Evolutionary conservation across 2,888 invertebrate species (phyloP).

Genomic region (Erebia epiphron): DNA sequence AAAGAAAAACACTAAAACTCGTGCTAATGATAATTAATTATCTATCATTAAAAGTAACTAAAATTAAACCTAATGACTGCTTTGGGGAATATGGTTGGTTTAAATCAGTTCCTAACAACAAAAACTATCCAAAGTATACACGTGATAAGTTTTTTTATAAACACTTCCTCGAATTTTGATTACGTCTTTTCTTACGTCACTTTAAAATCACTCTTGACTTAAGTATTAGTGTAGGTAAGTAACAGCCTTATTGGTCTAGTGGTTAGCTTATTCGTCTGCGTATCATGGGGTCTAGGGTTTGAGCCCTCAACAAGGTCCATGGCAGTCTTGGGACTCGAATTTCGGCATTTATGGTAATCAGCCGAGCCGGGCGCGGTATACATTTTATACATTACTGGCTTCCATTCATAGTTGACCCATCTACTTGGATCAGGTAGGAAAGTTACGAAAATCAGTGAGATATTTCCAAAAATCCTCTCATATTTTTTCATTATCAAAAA

Average conservation of each 20-base stretch:
- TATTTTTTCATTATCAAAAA: too few species aligned
- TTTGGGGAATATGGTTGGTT: slow-evolving; percentile 3
- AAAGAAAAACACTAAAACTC: not conserved
- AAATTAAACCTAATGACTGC: not conserved
- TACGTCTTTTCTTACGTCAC: slow-evolving; percentile 6
- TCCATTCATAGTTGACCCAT: too few species aligned
- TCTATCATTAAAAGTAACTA: slow-evolving; percentile 6
- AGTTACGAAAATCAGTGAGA: too few species aligned
- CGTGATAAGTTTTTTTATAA: not conserved
- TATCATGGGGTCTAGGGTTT: not conserved
- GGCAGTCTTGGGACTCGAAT: too few species aligned
- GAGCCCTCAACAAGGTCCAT: too few species aligned
- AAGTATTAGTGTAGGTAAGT: not conserved
- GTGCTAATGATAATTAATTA: slow-evolving; percentile 15
- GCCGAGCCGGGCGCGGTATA: too few species aligned
- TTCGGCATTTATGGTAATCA: too few species aligned
- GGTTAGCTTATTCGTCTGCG: too few species aligned
- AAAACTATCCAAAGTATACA: not conserved
- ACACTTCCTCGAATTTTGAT: not conserved
- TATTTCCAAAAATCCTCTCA: too few species aligned
- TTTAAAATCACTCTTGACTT: not conserved
- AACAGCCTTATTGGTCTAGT: not conserved
- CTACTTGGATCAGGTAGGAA: too few species aligned
- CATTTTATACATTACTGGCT: too few species aligned
- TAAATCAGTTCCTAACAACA: not conserved